These are phyloP conservation scores for Mus caroli DNA, from an alignment of 2,797 vertebrate genomes.

Conservation along the genomic window DNA sequence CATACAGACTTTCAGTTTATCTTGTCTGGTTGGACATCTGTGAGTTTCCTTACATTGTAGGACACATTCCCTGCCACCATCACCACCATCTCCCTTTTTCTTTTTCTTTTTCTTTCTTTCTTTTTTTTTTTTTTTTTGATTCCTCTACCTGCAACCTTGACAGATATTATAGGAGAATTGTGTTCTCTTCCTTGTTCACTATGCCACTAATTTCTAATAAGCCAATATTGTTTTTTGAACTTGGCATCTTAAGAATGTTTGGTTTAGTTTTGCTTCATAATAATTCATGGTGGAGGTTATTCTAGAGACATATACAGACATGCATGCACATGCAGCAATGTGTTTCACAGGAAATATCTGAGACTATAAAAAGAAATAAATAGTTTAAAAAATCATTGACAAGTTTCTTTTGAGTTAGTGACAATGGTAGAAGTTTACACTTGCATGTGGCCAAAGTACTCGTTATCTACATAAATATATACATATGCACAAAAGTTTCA, in stretches of 20 bases:
- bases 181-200: background rate
- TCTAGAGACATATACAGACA: background rate
- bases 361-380: background rate
- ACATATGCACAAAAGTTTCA: background rate
- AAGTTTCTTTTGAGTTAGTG: background rate
- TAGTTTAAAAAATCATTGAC: background rate
- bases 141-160: background rate
- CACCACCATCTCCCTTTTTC: background rate
- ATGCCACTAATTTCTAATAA: background rate
- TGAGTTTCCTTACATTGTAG: background rate
- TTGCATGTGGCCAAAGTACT: rapidly evolving
- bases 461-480: background rate
- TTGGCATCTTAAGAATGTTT: background rate
- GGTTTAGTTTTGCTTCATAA: background rate
- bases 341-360: background rate
- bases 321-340: background rate
- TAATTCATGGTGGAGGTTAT: background rate
- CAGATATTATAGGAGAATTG: background rate
- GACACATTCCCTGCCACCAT: background rate
- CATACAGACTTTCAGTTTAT: background rate
- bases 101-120: no score
- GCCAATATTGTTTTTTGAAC: background rate
- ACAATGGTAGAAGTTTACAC: background rate
- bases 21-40: background rate
- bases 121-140: background rate